phyloP scores from a whole-genome alignment of 1,140 invertebrate species.

The Brachionus sp. region DNA sequence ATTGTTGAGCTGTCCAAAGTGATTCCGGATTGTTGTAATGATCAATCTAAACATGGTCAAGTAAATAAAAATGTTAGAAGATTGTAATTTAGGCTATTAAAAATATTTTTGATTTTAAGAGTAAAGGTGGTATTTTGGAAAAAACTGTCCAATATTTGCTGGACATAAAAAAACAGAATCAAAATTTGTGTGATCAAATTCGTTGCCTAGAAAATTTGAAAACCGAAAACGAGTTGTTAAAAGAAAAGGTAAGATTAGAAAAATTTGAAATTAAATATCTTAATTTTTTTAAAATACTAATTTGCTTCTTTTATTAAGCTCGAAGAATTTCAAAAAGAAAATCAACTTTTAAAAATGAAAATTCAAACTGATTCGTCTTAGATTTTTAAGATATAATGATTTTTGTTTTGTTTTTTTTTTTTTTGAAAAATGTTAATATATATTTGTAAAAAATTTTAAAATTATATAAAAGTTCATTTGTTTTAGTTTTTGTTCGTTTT shows the following conservation, averaged over 20 bases:
- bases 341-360: constrained; percentile 24
- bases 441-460: constrained; percentile 14
- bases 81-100: not conserved
- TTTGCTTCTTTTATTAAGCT: not conserved
- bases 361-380: not conserved
- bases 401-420: not conserved
- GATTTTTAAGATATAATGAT: not conserved
- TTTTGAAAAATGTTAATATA: not conserved
- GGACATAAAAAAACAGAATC: constrained; percentile 1
- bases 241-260: not conserved
- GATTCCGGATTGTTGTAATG: constrained; percentile 61
- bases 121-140: constrained; percentile 30
- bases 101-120: not conserved
- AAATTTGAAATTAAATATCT: not conserved
- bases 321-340: constrained; percentile 12
- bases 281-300: too few relatives aligned
- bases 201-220: not conserved
- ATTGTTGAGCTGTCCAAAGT: constrained; percentile 84
- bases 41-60: constrained; percentile 48
- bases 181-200: not conserved
- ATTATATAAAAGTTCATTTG: not conserved
- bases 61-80: not conserved
- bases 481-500: not conserved
- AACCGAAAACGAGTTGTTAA: not conserved
- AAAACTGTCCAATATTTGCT: constrained; percentile 27